Base-by-base conservation (phyloP, 2,888 invertebrate genomes). In the Vandiemenella viatica region DNA sequence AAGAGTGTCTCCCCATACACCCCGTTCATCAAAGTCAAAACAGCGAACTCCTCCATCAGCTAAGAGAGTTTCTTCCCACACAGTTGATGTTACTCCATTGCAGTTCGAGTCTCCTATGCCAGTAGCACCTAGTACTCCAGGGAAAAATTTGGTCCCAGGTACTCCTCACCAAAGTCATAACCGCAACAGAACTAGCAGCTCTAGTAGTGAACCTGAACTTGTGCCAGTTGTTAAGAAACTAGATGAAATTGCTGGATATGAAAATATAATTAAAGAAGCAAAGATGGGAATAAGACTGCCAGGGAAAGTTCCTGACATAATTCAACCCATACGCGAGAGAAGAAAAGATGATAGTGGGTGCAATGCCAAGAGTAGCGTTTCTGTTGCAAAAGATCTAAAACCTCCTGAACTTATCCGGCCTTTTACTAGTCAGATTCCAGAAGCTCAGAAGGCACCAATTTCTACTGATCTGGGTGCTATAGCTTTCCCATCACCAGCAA, bases 191-290 rank as follows among this genome's bases (percentile, higher is more conserved):
- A 65, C 66, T 16, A 62, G 62, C 13, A 75, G 74, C 2, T 64
- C 63, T 43, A 69, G 69, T 50, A 74, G 73, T 0, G 78, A 78
- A 58, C 76, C 76, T 0, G 78, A 78, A 60, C 59, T 78, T 45
- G 65, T 77, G 43, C 77, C 75, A 1, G 75, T 77, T 1, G 72
- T 78, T 38, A 76, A 75, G 56, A 78, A 77, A 58, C 62, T 78
- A 45, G 78, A 78, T 52, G 75, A 77, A 56, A 74, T 75, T 0
- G 73, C 74, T 23, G 77, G 76, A 1, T 77, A 74, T 57, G 76
- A 78, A 56, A 76, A 75, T 55, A 65, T 76, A 0, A 69, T 76
- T 51, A 63, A 73, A 4, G 76, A 76, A 53, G 71, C 72, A 17
- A 63, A 66, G 18, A 65, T 66, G 46, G 66, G 65, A 6, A 63